Conservation (phyloP, 1,140 invertebrate species). For the Asbolus verrucosus region DNA sequence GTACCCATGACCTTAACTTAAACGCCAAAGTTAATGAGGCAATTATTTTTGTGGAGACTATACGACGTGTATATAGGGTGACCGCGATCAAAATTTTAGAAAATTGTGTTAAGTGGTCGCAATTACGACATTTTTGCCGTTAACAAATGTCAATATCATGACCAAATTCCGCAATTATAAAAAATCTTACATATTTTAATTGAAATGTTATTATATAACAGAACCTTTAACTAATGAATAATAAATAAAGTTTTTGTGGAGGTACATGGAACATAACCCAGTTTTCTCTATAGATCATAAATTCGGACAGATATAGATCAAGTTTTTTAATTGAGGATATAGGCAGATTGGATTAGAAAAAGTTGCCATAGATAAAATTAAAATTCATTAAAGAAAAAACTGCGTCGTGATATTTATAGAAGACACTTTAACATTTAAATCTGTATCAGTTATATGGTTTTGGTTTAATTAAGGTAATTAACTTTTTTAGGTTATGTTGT, state of each 20-base stretch:
- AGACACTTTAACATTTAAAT: constrained; percentile 29
- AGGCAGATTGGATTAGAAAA: constrained; percentile 17
- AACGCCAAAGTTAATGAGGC: constrained; percentile 12
- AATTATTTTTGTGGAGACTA: not conserved
- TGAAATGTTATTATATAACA: constrained; percentile 34
- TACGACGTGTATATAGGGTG: not conserved
- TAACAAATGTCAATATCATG: constrained; percentile 33
- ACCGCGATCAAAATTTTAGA: too few relatives aligned
- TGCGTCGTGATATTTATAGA: constrained; percentile 20
- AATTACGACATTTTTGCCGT: not conserved
- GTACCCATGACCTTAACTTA: constrained; percentile 14
- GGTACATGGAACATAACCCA: constrained; percentile 24
- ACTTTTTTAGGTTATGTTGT: too few relatives aligned
- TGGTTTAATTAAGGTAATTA: constrained; percentile 31
- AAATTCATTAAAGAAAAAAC: constrained; percentile 29
- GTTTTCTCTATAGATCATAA: constrained; percentile 37
- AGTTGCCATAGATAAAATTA: constrained; percentile 19
- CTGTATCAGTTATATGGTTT: constrained; percentile 7
- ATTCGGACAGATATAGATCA: constrained; percentile 39
- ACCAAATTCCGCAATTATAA: constrained; percentile 25
- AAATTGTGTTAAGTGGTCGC: not conserved
- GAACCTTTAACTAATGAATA: constrained; percentile 39
- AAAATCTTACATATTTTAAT: constrained; percentile 29
- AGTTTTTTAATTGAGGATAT: constrained; percentile 39
- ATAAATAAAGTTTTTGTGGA: constrained; percentile 31